Conservation (phyloP, 2,113 vertebrate species). For the Nycticorax nycticorax region DNA sequence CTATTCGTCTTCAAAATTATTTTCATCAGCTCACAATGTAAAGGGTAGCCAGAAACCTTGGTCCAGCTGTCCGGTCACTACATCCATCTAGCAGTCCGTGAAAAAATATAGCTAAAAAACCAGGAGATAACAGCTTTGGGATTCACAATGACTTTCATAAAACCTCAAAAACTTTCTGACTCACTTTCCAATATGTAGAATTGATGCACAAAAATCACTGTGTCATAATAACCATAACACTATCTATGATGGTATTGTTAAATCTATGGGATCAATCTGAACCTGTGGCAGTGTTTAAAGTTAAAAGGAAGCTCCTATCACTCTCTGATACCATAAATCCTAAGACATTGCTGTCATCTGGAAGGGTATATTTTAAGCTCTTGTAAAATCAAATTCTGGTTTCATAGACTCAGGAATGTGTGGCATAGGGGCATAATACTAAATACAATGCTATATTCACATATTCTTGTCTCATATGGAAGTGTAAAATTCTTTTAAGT, state of each 20-base stretch:
- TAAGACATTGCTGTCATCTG: neutral
- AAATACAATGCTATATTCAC: neutral
- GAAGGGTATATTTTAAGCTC: neutral
- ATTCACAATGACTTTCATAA: neutral
- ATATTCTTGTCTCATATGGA: neutral
- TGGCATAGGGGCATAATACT: neutral
- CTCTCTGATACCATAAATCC: neutral
- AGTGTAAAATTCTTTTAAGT: neutral
- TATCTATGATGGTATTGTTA: neutral
- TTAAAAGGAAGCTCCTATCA: neutral
- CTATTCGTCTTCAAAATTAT: neutral
- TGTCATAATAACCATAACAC: neutral
- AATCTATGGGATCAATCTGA: neutral
- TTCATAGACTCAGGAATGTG: neutral
- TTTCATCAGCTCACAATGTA: neutral
- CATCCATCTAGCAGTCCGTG: neutral
- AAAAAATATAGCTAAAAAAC: neutral
- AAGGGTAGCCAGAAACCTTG: neutral
- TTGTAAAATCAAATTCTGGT: neutral
- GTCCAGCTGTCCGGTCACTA: neutral
- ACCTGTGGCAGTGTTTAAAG: neutral
- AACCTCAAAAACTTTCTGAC: neutral
- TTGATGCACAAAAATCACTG: accelerated
- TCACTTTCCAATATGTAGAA: neutral
- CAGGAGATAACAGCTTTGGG: neutral